Evolutionary conservation across 2,113 vertebrate genomes (phyloP).

Genomic region (Tor tambroides): DNA sequence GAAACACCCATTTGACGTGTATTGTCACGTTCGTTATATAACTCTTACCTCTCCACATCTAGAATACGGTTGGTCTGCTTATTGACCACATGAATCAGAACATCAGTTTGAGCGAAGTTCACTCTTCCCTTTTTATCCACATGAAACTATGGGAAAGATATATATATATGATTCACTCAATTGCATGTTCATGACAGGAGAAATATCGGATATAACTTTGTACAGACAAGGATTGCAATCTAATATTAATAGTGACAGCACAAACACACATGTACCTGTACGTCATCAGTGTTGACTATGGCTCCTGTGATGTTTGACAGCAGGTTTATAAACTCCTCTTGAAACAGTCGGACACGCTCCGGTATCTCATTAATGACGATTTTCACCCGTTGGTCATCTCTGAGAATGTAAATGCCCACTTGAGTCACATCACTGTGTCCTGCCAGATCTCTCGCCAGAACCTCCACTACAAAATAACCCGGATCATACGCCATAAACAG

Average conservation of each 20-base stretch:
- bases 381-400: slow-evolving; percentile 95
- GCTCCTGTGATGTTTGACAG: slow-evolving; percentile 97
- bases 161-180: background rate
- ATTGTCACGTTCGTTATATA: background rate
- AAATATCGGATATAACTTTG: too few species aligned
- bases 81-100: slow-evolving; percentile 96
- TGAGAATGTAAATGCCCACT: slow-evolving; percentile 94
- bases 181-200: background rate
- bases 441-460: slow-evolving; percentile 88
- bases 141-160: slow-evolving; percentile 80
- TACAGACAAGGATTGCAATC: too few species aligned
- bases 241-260: background rate
- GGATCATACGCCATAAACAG: slow-evolving; percentile 92
- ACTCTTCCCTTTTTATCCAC: slow-evolving; percentile 95
- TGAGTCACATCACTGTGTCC: slow-evolving; percentile 88
- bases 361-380: slow-evolving; percentile 97
- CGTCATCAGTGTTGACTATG: slow-evolving; percentile 93
- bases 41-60: slow-evolving; percentile 87
- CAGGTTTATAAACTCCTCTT: slow-evolving; percentile 91
- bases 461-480: slow-evolving; percentile 93
- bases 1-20: background rate
- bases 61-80: slow-evolving; percentile 94
- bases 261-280: slow-evolving; percentile 80
- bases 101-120: slow-evolving; percentile 91
- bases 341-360: slow-evolving; percentile 87